Conservation (phyloP, 2,888 invertebrate species). For the Lymantria dispar region DNA sequence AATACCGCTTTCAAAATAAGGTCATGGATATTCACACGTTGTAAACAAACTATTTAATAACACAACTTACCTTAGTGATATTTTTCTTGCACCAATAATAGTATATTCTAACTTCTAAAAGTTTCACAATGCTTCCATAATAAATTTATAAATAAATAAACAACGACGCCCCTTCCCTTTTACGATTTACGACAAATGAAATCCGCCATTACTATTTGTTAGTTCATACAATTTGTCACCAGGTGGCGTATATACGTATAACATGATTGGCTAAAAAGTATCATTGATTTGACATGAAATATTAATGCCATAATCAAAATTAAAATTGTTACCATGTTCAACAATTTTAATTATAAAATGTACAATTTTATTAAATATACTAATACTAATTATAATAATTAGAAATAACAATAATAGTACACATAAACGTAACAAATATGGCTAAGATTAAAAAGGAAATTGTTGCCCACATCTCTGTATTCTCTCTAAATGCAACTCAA, state of each 20-base stretch:
- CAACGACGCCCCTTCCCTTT: conserved; percentile 53
- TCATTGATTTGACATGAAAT: conserved; percentile 21
- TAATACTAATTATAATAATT: conserved; percentile 29
- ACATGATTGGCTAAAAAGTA: conserved; percentile 45
- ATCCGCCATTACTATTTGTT: conserved; percentile 66
- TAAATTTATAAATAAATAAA: conserved; percentile 33
- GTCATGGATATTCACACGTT: conserved; percentile 71
- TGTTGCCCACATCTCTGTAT: conserved; percentile 85
- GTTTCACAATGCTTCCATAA: conserved; percentile 25
- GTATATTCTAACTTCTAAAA: conserved; percentile 16
- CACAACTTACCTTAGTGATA: conserved; percentile 47
- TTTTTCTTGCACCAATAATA: conserved; percentile 13
- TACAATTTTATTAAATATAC: conserved; percentile 18
- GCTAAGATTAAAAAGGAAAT: conserved; percentile 64
- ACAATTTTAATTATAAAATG: conserved; percentile 41
- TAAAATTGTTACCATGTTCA: conserved; percentile 28
- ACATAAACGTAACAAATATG: conserved; percentile 30
- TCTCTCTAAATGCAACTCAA: conserved; percentile 91
- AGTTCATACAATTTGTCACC: conserved; percentile 43
- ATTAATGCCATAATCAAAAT: conserved; percentile 21
- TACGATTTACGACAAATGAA: conserved; percentile 62
- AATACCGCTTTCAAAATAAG: conserved; percentile 77
- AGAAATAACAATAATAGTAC: conserved; percentile 48
- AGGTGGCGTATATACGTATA: conserved; percentile 58
- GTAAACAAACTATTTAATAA: conserved; percentile 45